phyloP scores from a whole-genome alignment of 2,888 invertebrate genomes.

The Ptilodon capucinus region DNA sequence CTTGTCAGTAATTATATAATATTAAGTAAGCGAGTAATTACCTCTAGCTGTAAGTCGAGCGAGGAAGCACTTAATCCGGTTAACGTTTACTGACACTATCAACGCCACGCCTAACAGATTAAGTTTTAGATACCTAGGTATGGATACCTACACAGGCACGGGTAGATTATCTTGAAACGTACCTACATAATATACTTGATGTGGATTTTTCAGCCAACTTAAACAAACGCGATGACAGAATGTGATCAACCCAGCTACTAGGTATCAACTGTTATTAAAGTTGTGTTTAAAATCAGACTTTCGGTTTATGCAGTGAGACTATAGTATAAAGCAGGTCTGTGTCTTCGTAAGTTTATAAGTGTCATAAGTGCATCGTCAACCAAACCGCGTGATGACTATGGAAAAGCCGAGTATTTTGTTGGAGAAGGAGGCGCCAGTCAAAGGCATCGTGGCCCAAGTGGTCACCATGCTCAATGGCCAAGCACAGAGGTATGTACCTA shows the following conservation, averaged over 20 bases:
- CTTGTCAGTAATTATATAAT: conserved; percentile 9
- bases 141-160: no score
- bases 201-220: neutral
- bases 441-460: conserved; percentile 79
- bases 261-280: no score
- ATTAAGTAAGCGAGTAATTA: no score
- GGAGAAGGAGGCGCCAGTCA: conserved; percentile 74
- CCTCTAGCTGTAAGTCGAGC: conserved; percentile 1
- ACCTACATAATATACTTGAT: neutral
- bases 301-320: neutral
- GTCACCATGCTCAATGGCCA: conserved; percentile 79
- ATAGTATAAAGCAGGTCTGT: no score
- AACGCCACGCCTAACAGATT: conserved; percentile 3
- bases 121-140: neutral
- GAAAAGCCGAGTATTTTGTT: conserved; percentile 60
- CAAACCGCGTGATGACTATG: conserved; percentile 60
- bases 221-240: neutral
- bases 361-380: conserved; percentile 27
- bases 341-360: conserved; percentile 13
- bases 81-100: conserved; percentile 20
- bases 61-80: conserved; percentile 19
- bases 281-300: neutral
- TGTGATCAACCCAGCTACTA: neutral
- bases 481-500: conserved; percentile 68
- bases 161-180: no score